phyloP scores from a whole-genome alignment of 2,113 vertebrate species.

The Peromyscus californicus region DNA sequence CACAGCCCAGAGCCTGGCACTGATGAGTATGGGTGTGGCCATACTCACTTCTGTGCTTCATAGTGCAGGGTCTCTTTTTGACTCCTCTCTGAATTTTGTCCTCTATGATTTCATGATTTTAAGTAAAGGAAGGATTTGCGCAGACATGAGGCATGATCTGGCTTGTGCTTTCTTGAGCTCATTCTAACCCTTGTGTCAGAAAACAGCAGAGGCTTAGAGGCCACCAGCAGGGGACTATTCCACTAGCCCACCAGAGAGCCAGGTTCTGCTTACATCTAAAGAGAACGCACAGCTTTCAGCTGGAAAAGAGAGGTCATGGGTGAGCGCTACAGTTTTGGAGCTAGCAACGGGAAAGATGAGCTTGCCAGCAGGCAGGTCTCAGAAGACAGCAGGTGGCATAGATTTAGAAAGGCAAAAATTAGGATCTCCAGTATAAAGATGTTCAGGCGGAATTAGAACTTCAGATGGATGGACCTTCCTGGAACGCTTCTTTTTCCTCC shows the following conservation, averaged over 20 bases:
- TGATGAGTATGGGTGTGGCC: not conserved
- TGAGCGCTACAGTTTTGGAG: not conserved
- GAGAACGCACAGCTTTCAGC: not conserved
- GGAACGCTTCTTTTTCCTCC: not conserved
- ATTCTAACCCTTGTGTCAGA: not conserved
- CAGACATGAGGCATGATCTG: not conserved
- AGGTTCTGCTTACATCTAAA: not conserved
- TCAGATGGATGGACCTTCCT: not conserved
- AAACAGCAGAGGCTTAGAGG: not conserved
- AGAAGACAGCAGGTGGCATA: not conserved
- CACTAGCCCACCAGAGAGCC: not conserved
- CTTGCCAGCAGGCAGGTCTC: conserved; percentile 3
- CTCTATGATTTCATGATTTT: conserved; percentile 19
- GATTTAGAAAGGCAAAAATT: not conserved
- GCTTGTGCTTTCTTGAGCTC: not conserved
- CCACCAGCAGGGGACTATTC: not conserved
- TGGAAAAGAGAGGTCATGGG: not conserved
- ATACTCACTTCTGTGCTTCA: not conserved
- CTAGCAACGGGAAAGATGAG: not conserved
- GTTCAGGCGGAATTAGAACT: not conserved
- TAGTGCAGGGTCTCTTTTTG: not conserved
- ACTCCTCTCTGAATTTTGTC: not conserved
- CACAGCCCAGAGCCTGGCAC: not conserved
- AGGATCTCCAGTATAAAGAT: not conserved
- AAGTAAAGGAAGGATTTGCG: not conserved